Evolutionary conservation across 2,797 vertebrate species (phyloP).

Genomic region (Poecilia picta): DNA sequence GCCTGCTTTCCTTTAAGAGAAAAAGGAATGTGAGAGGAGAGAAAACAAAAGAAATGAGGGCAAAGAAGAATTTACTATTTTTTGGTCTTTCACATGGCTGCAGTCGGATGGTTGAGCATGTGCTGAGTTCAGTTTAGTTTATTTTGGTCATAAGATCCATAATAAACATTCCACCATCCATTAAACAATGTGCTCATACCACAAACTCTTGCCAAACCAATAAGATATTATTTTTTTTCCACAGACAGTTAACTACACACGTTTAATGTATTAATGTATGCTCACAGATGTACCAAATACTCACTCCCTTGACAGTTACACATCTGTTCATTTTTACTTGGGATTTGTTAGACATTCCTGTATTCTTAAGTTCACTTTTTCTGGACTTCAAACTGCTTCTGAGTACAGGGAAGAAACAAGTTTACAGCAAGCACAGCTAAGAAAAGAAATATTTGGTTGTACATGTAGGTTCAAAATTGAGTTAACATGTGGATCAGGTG

Average conservation of each 20-base stretch:
- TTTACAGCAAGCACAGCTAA: neutral
- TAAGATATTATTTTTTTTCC: neutral
- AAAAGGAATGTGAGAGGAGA: slow-evolving; percentile 29
- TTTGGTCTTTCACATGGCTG: slow-evolving; percentile 56
- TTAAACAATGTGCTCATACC: neutral
- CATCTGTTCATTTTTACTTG: neutral
- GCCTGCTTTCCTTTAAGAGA: slow-evolving; percentile 66
- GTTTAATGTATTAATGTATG: neutral
- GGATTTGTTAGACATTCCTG: neutral
- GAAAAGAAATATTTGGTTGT: neutral
- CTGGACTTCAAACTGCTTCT: neutral
- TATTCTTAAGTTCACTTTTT: neutral
- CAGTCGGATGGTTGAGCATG: slow-evolving; percentile 48
- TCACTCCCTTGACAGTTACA: neutral
- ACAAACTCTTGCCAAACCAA: neutral
- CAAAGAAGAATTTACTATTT: slow-evolving; percentile 53
- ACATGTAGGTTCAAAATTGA: neutral
- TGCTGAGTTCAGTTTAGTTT: slow-evolving; percentile 2
- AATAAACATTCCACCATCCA: neutral
- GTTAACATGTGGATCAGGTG: no score
- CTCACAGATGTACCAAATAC: neutral
- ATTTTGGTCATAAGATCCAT: neutral
- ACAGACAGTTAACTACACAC: neutral
- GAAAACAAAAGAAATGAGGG: neutral
- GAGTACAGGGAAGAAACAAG: neutral